Evolutionary conservation across 2,113 vertebrate species (phyloP).

Genomic region (Dasyurus viverrinus): DNA sequence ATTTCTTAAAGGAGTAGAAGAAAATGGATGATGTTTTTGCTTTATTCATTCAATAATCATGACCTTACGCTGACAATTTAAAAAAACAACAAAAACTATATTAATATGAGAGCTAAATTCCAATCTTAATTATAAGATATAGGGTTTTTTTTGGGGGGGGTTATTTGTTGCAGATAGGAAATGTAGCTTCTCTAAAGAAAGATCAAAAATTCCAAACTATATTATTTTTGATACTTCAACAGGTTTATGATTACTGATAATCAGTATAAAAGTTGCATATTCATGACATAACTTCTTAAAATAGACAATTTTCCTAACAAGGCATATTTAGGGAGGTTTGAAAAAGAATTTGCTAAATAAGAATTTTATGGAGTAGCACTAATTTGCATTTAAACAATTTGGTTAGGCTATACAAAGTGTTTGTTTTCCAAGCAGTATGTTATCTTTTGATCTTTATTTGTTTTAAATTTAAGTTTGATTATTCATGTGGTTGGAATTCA

Average conservation of each 20-base stretch:
- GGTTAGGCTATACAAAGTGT: conserved; percentile 9
- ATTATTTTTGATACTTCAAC: not conserved
- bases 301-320: not conserved
- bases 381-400: conserved; percentile 29
- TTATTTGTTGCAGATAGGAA: not conserved
- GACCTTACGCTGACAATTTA: not conserved
- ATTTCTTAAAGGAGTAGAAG: not conserved
- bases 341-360: conserved; percentile 11
- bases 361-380: conserved; percentile 22
- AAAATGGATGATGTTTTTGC: not conserved
- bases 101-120: not conserved
- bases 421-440: conserved; percentile 18
- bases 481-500: conserved; percentile 22
- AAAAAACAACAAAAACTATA: not conserved
- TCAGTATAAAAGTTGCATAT: not conserved
- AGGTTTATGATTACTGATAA: not conserved
- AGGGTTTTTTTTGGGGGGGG: not conserved
- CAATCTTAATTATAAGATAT: not conserved
- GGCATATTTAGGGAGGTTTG: conserved; percentile 7
- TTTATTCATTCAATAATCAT: not conserved
- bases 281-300: not conserved
- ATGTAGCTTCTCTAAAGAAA: not conserved
- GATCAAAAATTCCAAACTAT: not conserved
- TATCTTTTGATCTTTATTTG: conserved; percentile 10
- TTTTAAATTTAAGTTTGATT: not conserved